Conservation (phyloP, 2,888 invertebrate species). For the Tridacna gigas region DNA sequence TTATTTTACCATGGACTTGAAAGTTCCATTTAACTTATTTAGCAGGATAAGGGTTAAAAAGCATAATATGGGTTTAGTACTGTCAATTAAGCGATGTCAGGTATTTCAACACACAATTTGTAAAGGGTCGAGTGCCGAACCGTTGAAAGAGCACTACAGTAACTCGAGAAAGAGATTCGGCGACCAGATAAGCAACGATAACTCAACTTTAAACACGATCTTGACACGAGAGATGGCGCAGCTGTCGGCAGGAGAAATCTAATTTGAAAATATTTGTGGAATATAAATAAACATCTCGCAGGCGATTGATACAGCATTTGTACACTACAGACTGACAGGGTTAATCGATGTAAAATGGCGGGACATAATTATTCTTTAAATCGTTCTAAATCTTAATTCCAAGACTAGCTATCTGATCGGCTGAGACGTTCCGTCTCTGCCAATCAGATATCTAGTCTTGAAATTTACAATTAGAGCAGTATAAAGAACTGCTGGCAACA, state of each 20-base stretch:
- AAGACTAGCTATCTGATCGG: too few relatives aligned
- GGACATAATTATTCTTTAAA: too few relatives aligned
- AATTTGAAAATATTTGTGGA: slow-evolving; percentile 55
- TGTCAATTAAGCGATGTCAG: slow-evolving; percentile 54
- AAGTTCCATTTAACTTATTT: too few relatives aligned
- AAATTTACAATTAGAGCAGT: too few relatives aligned
- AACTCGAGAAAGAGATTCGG: slow-evolving; percentile 9
- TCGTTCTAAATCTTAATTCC: too few relatives aligned
- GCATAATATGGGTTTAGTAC: background rate
- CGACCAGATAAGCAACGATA: slow-evolving; percentile 34
- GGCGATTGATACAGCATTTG: slow-evolving; percentile 16
- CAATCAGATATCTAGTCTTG: too few relatives aligned
- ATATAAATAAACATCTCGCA: slow-evolving; percentile 46
- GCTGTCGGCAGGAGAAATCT: slow-evolving; percentile 33
- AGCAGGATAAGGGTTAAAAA: too few relatives aligned
- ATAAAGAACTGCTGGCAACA: too few relatives aligned
- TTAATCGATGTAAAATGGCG: background rate
- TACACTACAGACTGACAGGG: slow-evolving; percentile 12
- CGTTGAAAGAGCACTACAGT: slow-evolving; percentile 13
- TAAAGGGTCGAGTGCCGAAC: slow-evolving; percentile 5
- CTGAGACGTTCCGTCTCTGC: too few relatives aligned
- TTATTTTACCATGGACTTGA: too few relatives aligned
- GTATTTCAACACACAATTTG: slow-evolving; percentile 24
- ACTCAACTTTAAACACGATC: slow-evolving; percentile 35
- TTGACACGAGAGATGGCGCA: slow-evolving; percentile 38